Conservation (phyloP, 2,797 vertebrate genomes). For the Bovichtus variegatus region DNA sequence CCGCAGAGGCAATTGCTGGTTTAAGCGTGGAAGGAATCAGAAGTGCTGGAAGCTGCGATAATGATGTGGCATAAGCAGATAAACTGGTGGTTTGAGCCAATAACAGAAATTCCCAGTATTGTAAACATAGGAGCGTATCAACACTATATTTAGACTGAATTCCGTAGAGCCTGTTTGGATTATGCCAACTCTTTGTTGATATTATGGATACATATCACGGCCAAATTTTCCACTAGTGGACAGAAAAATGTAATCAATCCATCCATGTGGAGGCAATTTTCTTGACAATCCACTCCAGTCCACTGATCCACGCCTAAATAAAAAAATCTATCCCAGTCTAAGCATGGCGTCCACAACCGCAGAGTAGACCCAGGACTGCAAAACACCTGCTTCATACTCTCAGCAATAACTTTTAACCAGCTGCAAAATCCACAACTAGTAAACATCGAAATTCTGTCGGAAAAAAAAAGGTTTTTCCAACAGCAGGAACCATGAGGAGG, state of each 20-base stretch:
- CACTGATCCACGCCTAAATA: conserved; percentile 61
- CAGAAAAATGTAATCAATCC: conserved; percentile 60
- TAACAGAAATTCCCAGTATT: conserved; percentile 37
- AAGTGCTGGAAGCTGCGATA: conserved; percentile 52
- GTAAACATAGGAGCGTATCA: conserved; percentile 52
- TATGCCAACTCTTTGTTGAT: conserved; percentile 56
- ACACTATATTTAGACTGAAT: conserved; percentile 54
- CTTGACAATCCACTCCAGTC: conserved; percentile 50
- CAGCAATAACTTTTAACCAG: conserved; percentile 38
- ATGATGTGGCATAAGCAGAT: conserved; percentile 61
- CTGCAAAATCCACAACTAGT: conserved; percentile 36
- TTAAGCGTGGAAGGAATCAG: conserved; percentile 44
- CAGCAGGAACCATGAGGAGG: conserved; percentile 23
- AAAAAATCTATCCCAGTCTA: conserved; percentile 41
- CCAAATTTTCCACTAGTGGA: conserved; percentile 46
- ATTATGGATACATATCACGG: conserved; percentile 36
- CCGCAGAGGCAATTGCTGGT: conserved; percentile 41
- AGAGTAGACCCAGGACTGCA: conserved; percentile 24
- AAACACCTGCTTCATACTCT: conserved; percentile 59
- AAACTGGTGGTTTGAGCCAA: conserved; percentile 47
- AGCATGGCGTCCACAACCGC: conserved; percentile 32
- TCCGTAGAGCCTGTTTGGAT: conserved; percentile 51
- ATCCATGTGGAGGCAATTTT: conserved; percentile 36
- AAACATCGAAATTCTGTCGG: conserved; percentile 34
- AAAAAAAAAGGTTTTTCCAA: conserved; percentile 46